These are phyloP conservation scores for Heterohyrax brucei DNA, from an alignment of 2,797 vertebrate genomes.

Conservation along the genomic window DNA sequence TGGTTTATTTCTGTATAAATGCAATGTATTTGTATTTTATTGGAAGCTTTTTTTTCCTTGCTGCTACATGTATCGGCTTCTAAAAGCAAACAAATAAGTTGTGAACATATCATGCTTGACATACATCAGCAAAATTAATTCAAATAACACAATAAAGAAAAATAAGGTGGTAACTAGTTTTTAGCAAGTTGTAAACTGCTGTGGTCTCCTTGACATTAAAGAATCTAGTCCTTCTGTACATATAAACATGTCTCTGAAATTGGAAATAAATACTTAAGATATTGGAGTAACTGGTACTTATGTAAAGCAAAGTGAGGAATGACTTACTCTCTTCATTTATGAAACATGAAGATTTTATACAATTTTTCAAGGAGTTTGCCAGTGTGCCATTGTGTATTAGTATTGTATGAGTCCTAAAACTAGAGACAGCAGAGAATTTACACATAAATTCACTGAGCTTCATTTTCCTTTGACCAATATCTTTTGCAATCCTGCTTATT, in stretches of 20 bases:
- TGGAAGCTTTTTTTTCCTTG: not conserved
- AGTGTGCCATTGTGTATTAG: not conserved
- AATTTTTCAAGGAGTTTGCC: not conserved
- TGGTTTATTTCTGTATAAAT: conserved; percentile 65
- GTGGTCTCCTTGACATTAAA: not conserved
- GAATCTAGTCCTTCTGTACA: not conserved
- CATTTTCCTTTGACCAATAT: not conserved
- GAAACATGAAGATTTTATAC: not conserved
- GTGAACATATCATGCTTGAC: conserved; percentile 32
- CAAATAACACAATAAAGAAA: conserved; percentile 49
- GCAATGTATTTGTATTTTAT: conserved; percentile 65
- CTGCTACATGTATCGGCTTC: not conserved
- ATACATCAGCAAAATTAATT: conserved; percentile 21
- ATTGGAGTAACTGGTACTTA: not conserved
- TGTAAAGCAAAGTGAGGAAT: not conserved
- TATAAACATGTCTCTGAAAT: not conserved
- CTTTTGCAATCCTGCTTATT: not conserved
- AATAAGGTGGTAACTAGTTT: not conserved
- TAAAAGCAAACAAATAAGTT: conserved; percentile 21
- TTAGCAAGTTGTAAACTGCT: not conserved
- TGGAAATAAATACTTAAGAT: not conserved
- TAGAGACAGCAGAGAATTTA: not conserved
- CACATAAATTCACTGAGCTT: not conserved
- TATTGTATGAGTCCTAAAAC: not conserved
- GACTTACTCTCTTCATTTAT: not conserved